Base-by-base conservation (phyloP, 2,888 invertebrate genomes). In the Anarsia innoxiella region DNA sequence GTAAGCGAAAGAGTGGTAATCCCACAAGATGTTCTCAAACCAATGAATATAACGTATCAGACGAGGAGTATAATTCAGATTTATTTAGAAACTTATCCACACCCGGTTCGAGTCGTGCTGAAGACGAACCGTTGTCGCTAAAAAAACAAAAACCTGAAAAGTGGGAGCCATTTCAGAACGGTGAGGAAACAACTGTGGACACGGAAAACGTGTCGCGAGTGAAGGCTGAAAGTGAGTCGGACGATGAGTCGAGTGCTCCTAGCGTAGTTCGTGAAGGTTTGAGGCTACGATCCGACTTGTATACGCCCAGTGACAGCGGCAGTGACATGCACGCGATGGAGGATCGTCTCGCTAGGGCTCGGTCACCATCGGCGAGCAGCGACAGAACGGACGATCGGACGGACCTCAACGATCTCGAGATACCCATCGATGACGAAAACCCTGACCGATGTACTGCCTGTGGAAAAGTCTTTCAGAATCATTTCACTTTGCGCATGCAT, bases 401-500 rank as follows among this genome's bases (percentile, higher is more conserved):
- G 31, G 82, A 85, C 45, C 54, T 83, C 41, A 75, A 82, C 52
- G 76, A 91, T 84, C 78, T 85, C 46, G 94, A 95, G 59, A 92
- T 95, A 43, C 95, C 95, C 11, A 89, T 95, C 41, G 95, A 95
- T 73, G 92, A 93, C 60, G 94, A 95, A 56, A 94, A 95, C 69
- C 95, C 95, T 1, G 88, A 93, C 42, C 86, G 91, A 43, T 96
- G 96, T 74, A 91, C 93, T 1, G 93, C 93, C 15, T 96, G 96
- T 67, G 92, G 93, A 11, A 94, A 95, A 79, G 88, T 93, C 66
- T 96, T 96, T 87, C 94, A 93, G 69, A 95, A 95, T 75, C 94
- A 94, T 71, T 95, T 95, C 69, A 93, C 93, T 28, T 89, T 95
- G 53, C 95, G 95, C 62, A 93, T 94, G 49, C 96, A 96, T 74